Percentiles rank a stretch among this genome's conserved stretches.
These are phyloP conservation scores for Noctilio leporinus DNA, from an alignment of 2,113 vertebrate genomes.

Conservation along the genomic window DNA sequence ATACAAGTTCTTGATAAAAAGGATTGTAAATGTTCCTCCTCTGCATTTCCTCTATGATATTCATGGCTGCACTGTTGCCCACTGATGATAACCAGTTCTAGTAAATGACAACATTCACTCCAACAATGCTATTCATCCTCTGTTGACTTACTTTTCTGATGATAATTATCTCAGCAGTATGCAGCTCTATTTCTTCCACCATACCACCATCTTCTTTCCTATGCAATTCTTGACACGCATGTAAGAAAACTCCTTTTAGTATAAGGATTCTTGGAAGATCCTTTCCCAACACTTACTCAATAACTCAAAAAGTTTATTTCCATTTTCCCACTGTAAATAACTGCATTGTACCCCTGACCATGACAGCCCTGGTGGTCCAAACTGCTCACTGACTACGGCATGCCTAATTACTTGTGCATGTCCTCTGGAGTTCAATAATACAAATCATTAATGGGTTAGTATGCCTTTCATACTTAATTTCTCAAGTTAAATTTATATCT, in stretches of 20 bases:
- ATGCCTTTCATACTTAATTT: conserved; percentile 56
- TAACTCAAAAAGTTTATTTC: neutral
- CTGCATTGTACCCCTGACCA: neutral
- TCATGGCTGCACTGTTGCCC: neutral
- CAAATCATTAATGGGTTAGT: conserved; percentile 26
- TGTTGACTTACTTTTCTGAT: neutral
- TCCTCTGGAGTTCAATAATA: neutral
- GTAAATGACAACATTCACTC: neutral
- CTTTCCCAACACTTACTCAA: neutral
- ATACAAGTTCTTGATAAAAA: neutral
- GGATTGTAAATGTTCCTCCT: neutral
- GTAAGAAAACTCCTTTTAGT: neutral
- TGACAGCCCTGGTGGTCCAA: neutral
- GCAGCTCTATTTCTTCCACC: neutral
- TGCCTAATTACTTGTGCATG: neutral
- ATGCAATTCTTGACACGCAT: neutral
- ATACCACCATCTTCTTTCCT: neutral
- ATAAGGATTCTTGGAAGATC: neutral
- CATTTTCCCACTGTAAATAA: neutral
- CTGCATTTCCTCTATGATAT: neutral
- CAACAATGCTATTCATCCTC: neutral
- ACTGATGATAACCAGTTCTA: neutral
- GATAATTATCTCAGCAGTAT: neutral
- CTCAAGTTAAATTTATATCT: conserved; percentile 22
- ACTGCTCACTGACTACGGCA: neutral